These are phyloP conservation scores for Simalia tracyae DNA, from an alignment of 2,797 vertebrate genomes.

Conservation along the genomic window DNA sequence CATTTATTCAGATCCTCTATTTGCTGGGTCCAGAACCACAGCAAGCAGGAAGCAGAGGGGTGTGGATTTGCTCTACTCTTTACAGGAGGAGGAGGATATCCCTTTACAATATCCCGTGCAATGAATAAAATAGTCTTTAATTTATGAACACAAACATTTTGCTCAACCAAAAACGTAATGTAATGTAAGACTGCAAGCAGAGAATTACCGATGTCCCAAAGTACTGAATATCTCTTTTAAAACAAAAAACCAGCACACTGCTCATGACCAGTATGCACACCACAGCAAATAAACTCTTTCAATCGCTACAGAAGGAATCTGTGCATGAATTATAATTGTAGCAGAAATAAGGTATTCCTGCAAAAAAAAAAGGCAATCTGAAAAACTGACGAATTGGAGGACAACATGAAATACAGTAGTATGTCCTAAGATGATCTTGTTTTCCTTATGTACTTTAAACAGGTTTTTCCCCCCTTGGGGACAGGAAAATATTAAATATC, in stretches of 20 bases:
- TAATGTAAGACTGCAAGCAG: neutral
- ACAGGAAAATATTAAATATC: neutral
- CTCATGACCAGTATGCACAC: neutral
- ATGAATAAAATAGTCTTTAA: neutral
- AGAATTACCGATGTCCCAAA: neutral
- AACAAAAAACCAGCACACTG: neutral
- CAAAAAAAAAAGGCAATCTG: neutral
- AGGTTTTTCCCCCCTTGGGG: neutral
- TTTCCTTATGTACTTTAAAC: neutral
- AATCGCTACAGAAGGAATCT: neutral
- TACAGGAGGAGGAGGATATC: neutral
- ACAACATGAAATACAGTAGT: neutral
- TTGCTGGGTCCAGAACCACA: neutral
- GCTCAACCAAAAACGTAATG: neutral
- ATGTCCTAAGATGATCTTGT: neutral
- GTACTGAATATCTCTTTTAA: neutral
- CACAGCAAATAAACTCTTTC: neutral
- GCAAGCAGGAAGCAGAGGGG: neutral
- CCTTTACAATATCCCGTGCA: neutral
- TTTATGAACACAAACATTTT: neutral
- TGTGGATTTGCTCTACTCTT: neutral
- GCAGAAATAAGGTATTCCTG: neutral
- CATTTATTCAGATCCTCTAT: neutral
- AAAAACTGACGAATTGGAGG: neutral
- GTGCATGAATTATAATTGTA: neutral